A percentile compares a stretch with the other conserved stretches of the same genome.
These are phyloP conservation scores for Rhingia rostrata DNA, from an alignment of 2,888 invertebrate species.

Conservation along the genomic window DNA sequence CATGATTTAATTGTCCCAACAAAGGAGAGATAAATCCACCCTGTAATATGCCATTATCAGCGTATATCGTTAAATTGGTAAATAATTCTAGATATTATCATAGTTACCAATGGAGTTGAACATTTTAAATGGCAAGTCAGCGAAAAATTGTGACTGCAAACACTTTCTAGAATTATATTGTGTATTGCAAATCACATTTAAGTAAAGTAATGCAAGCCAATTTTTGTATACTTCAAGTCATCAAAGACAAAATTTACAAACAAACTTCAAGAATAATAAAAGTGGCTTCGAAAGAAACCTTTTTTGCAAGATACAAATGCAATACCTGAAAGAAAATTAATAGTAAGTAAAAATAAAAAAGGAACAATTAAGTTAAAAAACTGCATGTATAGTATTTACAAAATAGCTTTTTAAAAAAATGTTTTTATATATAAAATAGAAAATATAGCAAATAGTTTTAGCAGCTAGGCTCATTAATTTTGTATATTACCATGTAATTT, in stretches of 20 bases:
- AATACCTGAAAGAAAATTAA: conserved; percentile 8
- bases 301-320: conserved; percentile 10
- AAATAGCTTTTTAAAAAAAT: not conserved
- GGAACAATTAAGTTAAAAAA: not conserved
- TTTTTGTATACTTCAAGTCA: conserved; percentile 30
- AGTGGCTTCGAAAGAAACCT: conserved; percentile 3
- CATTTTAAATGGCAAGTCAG: too few species aligned
- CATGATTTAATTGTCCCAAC: too few species aligned
- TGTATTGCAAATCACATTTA: too few species aligned
- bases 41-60: too few species aligned
- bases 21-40: too few species aligned
- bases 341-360: conserved; percentile 6
- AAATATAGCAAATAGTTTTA: not conserved
- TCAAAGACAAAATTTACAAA: conserved; percentile 4
- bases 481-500: too few species aligned
- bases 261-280: not conserved
- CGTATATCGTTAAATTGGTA: too few species aligned
- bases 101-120: too few species aligned
- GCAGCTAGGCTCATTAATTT: too few species aligned
- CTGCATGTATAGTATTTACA: not conserved
- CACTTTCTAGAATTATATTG: too few species aligned
- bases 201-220: conserved; percentile 18
- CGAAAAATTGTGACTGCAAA: too few species aligned
- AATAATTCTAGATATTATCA: too few species aligned
- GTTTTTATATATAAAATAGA: not conserved